phyloP scores from a whole-genome alignment of 2,797 vertebrate species.

The Heteromormyrus szaboi region DNA sequence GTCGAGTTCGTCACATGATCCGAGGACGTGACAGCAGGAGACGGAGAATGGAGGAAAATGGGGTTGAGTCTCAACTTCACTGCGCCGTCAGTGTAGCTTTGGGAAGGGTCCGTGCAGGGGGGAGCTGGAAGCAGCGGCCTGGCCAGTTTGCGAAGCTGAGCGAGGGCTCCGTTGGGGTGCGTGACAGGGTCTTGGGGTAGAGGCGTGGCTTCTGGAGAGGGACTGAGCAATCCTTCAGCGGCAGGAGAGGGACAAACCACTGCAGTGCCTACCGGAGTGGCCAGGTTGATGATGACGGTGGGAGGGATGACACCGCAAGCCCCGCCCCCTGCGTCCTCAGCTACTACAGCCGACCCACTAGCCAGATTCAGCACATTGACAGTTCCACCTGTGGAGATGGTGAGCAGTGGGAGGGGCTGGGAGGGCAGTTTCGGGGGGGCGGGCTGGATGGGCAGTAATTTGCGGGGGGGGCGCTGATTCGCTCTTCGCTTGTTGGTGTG shows the following conservation, averaged over 20 bases:
- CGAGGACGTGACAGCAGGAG: conserved; percentile 15
- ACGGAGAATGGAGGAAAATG: conserved; percentile 18
- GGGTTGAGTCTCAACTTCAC: conserved; percentile 23
- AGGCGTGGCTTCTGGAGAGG: background rate
- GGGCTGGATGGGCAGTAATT: conserved; percentile 35
- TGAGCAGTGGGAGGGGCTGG: conserved; percentile 15
- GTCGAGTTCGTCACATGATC: background rate
- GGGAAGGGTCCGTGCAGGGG: background rate
- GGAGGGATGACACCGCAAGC: background rate
- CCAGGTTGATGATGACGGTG: conserved; percentile 24
- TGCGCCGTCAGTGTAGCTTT: background rate
- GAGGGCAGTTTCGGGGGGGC: conserved; percentile 20
- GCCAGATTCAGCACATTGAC: background rate
- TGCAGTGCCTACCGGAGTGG: background rate
- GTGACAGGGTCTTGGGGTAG: conserved; percentile 35
- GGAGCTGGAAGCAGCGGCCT: background rate
- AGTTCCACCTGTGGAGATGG: background rate
- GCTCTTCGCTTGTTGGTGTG: background rate
- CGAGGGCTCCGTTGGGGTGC: conserved; percentile 35
- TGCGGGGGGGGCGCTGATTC: conserved; percentile 25
- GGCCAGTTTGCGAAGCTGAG: conserved; percentile 35
- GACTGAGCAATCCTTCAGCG: conserved; percentile 1
- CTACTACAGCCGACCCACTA: background rate
- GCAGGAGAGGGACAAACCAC: conserved; percentile 6
- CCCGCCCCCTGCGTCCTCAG: background rate